These are phyloP conservation scores for Esperia sulphurella DNA, from an alignment of 2,888 invertebrate genomes.

Conservation along the genomic window DNA sequence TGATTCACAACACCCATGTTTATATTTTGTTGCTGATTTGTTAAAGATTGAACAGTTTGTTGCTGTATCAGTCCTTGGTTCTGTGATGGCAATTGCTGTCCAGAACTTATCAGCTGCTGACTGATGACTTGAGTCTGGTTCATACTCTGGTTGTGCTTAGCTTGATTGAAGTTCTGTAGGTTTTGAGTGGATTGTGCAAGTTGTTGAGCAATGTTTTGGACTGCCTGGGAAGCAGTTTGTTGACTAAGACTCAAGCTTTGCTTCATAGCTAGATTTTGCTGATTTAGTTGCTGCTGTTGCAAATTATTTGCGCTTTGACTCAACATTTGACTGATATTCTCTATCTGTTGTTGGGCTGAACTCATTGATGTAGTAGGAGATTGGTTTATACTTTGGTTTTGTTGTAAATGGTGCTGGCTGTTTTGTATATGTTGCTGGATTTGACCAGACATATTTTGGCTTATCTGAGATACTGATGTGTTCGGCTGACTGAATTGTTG, in stretches of 20 bases:
- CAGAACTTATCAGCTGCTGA: constrained; percentile 71
- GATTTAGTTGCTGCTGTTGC: constrained; percentile 64
- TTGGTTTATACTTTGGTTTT: constrained; percentile 53
- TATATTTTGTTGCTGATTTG: constrained; percentile 66
- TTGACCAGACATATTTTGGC: constrained; percentile 59
- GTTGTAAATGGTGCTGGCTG: constrained; percentile 65
- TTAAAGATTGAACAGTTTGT: constrained; percentile 63
- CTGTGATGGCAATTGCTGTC: constrained; percentile 67
- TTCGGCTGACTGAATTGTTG: constrained; percentile 66
- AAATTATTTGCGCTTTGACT: constrained; percentile 72
- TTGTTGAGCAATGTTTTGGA: constrained; percentile 70
- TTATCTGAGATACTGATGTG: constrained; percentile 62
- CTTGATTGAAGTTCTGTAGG: constrained; percentile 64
- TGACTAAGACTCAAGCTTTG: constrained; percentile 64
- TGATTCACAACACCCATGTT: constrained; percentile 69
- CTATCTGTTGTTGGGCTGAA: constrained; percentile 81
- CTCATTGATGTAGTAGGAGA: constrained; percentile 67
- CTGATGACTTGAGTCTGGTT: constrained; percentile 63
- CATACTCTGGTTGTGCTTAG: constrained; percentile 65
- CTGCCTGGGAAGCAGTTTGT: constrained; percentile 62
- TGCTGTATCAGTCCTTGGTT: constrained; percentile 63
- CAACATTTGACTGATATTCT: constrained; percentile 79
- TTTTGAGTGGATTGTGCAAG: constrained; percentile 66
- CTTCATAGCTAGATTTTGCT: constrained; percentile 69
- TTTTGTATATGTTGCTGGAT: constrained; percentile 64